Evolutionary conservation across 2,888 invertebrate genomes (phyloP), one percentile per base, ranked within the genome.

Genomic region (Pantelozetes paolii): DNA sequence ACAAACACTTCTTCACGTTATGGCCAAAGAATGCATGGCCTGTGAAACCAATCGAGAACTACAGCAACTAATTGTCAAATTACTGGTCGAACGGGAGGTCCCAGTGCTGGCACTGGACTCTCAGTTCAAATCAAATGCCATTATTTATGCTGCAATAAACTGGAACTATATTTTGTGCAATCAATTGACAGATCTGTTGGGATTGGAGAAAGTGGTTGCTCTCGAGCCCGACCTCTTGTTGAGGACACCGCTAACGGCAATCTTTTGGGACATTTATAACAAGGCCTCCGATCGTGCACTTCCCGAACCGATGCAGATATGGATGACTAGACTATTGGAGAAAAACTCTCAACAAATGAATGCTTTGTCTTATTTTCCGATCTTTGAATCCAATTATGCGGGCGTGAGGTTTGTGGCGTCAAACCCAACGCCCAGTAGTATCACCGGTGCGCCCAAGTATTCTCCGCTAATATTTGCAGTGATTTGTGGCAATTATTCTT

Each of bases 381-480:
- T 79, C 26, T 15, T 36, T 6, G 75, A 76, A 32, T 73, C 71
- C 45, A 57, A 73, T 9, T 78, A 72, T 71, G 75, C 77, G 1
- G 78, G 78, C 32, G 76, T 78, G 11, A 71, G 75, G 2, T 77
- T 75, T 64, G 71, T 71, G 0, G 28, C 70, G 2, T 6, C 23
- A n/a, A 70, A 13, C 48, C 75, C 23, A 18, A 20, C 6, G 30
- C 75, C 20, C 74, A 20, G 6, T 13, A 77, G 26, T 36, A 28
- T 45, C 20, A 8, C 28, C 36, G 20, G 71, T 36, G 32, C 72
- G 26, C 45, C 57, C 30, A 76, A 79, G 18, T 80, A 81, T 23
- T 78, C 80, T 6, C 83, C 83, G 8, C 79, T 84, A 23, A 82
- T 83, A 40, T 79, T 81, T 73, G 81, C 83, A 11, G 79, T 84